These are phyloP conservation scores for Tribolium castaneum DNA, from an alignment of 1,140 invertebrate genomes.

Conservation along the genomic window DNA sequence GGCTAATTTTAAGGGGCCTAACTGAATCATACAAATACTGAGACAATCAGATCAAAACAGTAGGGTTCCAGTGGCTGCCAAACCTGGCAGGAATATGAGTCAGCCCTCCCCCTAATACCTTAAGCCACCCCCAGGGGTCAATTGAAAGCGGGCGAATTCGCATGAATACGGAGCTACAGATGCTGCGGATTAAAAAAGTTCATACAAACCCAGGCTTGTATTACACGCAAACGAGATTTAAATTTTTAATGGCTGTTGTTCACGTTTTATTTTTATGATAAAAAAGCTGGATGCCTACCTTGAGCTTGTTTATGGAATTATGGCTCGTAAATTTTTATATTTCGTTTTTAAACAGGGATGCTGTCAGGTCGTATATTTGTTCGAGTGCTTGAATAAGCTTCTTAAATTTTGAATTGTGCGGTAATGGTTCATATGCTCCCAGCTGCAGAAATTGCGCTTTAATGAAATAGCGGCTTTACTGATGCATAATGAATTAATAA, in stretches of 20 bases:
- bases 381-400: constrained; percentile 33
- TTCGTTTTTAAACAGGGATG: constrained; percentile 35
- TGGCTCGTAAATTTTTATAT: constrained; percentile 39
- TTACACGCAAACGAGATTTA: constrained; percentile 44
- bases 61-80: constrained; percentile 46
- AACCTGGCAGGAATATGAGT: constrained; percentile 46
- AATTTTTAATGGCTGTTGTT: constrained; percentile 42
- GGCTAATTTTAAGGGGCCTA: constrained; percentile 49
- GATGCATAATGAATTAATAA: neutral
- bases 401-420: constrained; percentile 32
- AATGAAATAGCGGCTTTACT: neutral
- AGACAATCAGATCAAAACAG: constrained; percentile 56
- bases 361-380: constrained; percentile 36
- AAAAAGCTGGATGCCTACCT: constrained; percentile 29
- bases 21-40: constrained; percentile 55
- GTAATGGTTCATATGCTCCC: neutral
- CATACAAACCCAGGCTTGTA: constrained; percentile 40
- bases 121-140: constrained; percentile 51
- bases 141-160: constrained; percentile 49
- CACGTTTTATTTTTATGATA: constrained; percentile 39
- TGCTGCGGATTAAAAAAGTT: constrained; percentile 45
- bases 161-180: constrained; percentile 41
- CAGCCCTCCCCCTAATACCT: constrained; percentile 54
- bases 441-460: neutral
- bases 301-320: constrained; percentile 38